Percentiles rank a stretch among this genome's conserved stretches.
These are phyloP conservation scores for Cecidostiba fungosa DNA, from an alignment of 2,888 invertebrate species.

Conservation along the genomic window DNA sequence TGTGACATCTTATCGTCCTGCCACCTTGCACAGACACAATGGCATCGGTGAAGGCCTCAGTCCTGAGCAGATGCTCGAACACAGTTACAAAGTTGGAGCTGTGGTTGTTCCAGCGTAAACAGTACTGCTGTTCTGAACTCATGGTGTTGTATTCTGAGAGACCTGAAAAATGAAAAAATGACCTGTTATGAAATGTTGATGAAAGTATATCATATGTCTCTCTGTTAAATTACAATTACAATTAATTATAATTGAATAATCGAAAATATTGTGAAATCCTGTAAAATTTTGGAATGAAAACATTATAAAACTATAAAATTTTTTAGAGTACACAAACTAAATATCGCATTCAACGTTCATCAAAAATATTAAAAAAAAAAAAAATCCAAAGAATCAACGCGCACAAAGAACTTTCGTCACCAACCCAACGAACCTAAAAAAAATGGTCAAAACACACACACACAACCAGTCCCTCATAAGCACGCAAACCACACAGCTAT, in stretches of 20 bases:
- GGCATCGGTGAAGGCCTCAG: slow-evolving; percentile 86
- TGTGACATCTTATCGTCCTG: slow-evolving; percentile 84
- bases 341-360: too few species aligned
- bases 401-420: neutral
- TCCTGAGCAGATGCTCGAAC: slow-evolving; percentile 84
- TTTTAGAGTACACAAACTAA: too few species aligned
- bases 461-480: neutral
- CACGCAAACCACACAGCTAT: too few species aligned
- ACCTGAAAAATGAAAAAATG: slow-evolving; percentile 48
- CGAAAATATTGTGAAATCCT: too few species aligned
- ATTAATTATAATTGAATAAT: too few species aligned
- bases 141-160: slow-evolving; percentile 66
- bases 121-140: slow-evolving; percentile 81
- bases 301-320: too few species aligned
- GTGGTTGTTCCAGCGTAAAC: slow-evolving; percentile 87
- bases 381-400: too few species aligned
- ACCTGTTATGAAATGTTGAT: neutral
- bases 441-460: too few species aligned
- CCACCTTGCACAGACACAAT: slow-evolving; percentile 85
- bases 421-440: neutral
- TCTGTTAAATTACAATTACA: neutral
- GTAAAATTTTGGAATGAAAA: too few species aligned
- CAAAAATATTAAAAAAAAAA: too few species aligned
- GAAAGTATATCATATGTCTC: neutral
- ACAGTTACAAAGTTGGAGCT: slow-evolving; percentile 84